Conservation (phyloP, 2,113 vertebrate species). For the Ursus arctos region DNA sequence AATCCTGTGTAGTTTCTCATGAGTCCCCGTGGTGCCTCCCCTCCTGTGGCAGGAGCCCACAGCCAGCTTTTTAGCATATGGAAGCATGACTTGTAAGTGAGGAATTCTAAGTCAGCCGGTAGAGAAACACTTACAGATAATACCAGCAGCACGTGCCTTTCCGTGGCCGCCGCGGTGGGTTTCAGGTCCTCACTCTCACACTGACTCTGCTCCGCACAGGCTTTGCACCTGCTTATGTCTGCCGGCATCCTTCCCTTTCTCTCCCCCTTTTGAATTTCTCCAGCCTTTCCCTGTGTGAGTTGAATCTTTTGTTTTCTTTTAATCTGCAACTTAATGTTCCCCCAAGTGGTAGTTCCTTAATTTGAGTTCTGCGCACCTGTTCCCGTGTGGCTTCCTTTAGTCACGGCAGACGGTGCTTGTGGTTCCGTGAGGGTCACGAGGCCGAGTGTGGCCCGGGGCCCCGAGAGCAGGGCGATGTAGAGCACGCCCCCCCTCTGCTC, state of each 20-base stretch:
- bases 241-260: not conserved
- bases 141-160: not conserved
- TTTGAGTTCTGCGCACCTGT: not conserved
- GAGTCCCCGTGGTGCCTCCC: not conserved
- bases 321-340: not conserved
- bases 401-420: not conserved
- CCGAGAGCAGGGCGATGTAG: accelerated
- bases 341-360: not conserved
- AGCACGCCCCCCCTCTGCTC: not conserved
- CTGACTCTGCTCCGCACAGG: not conserved
- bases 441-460: not conserved
- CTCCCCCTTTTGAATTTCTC: not conserved
- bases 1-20: not conserved
- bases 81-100: not conserved
- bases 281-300: not conserved
- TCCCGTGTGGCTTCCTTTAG: not conserved
- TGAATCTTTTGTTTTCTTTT: not conserved
- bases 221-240: not conserved
- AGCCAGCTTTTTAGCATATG: not conserved
- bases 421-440: not conserved
- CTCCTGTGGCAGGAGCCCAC: not conserved
- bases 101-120: not conserved
- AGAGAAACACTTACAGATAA: not conserved
- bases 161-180: not conserved
- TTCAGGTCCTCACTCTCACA: not conserved